Evolutionary conservation across 2,113 vertebrate species (phyloP).

Genomic region (Ascaphus truei): DNA sequence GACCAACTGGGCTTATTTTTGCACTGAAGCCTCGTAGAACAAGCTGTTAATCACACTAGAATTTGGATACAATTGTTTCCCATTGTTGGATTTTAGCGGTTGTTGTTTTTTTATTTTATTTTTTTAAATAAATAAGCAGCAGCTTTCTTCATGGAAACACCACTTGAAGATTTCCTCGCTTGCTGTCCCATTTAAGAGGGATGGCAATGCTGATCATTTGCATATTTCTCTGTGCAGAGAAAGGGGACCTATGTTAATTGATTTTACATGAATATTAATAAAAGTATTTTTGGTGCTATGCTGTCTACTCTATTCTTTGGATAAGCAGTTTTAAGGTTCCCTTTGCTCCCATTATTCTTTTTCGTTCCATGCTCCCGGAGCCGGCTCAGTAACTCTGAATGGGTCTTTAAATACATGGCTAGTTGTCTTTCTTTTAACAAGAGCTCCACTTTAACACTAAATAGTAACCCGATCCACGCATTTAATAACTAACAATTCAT

Average conservation of each 20-base stretch:
- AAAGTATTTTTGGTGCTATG: too few species aligned
- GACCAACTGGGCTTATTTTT: too few species aligned
- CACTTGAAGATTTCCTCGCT: fast-evolving
- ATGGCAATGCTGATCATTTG: neutral
- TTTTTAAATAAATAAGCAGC: neutral
- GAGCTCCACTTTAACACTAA: conserved; percentile 69
- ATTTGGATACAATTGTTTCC: too few species aligned
- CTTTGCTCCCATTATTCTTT: conserved; percentile 17
- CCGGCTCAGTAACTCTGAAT: conserved; percentile 73
- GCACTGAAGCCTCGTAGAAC: too few species aligned
- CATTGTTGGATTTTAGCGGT: too few species aligned
- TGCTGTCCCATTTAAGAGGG: neutral
- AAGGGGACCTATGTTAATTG: neutral
- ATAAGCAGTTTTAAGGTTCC: neutral
- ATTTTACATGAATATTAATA: too few species aligned
- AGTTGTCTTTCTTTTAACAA: conserved; percentile 58
- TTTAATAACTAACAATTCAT: conserved; percentile 70
- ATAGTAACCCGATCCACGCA: conserved; percentile 76
- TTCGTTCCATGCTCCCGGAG: conserved; percentile 51
- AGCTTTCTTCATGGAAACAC: conserved; percentile 15
- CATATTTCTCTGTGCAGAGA: fast-evolving
- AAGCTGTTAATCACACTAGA: too few species aligned
- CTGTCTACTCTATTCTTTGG: too few species aligned
- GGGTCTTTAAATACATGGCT: conserved; percentile 57
- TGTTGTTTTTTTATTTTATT: too few species aligned